Base-by-base conservation (phyloP, 2,888 invertebrate genomes). In the Patella pellucida region DNA sequence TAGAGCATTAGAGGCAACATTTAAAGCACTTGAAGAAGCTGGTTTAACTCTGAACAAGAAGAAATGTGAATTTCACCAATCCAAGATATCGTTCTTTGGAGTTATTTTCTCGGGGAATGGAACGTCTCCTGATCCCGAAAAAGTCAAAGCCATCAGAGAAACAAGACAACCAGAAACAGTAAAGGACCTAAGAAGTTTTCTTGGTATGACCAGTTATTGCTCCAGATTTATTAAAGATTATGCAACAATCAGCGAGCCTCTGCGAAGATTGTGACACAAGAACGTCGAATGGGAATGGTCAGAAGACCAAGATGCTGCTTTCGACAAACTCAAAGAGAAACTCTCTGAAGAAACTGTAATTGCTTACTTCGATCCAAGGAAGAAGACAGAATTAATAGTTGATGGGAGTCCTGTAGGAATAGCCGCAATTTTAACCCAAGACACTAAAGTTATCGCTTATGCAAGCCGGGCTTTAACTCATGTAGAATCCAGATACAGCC, bases 351-450 rank as follows among this genome's bases (percentile, higher is more conserved):
- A 82, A 15, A 78, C 77, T 27, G 78, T 79, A 7, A 80, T 82
- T 73, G 68, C 79, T 15, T 82, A 81, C 52, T 84, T 72, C 51
- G 76, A 83, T 50, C 75, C 79, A n/a, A 52, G 74, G 23, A 71
- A 78, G 50, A 12, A 71, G 68, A 79, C 72, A 23, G 77, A 78
- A n/a, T 68, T 85, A 4, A 67, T 76, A 12, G 79, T 78, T 1
- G 83, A 85, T 77, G 83, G 81, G 12, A 81, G 79, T 62, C 82
- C 83, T 11, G 77, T 81, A 5, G 84, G 84, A 4, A 54, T 85
- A 14, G 84, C 79, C 9, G 79, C 77, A 12, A 76, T 84, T 9
- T 52, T 84, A 9, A 52, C 74, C 14, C 83, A 84, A 68, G 68
- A 79, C 51, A 16, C 56, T 11, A 68, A 71, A 54, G 71, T 79